Conservation (phyloP, 2,888 invertebrate genomes). For the Melinaea marsaeus region DNA sequence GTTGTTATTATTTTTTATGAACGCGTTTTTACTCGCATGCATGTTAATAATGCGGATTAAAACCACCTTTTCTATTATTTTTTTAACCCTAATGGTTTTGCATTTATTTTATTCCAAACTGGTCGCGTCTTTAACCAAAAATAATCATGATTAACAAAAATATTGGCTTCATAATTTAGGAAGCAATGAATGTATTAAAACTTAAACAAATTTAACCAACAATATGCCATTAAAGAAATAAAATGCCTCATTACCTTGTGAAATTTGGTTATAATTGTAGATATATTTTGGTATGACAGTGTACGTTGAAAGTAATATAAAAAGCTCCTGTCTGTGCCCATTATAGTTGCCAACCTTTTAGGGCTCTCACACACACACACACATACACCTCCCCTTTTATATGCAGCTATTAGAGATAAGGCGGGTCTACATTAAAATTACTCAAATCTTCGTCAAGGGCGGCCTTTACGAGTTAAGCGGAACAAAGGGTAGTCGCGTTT, state of each 20-base stretch:
- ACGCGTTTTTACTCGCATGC: too few species aligned
- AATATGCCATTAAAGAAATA: neutral
- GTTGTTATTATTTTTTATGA: too few species aligned
- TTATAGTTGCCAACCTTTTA: conserved; percentile 18
- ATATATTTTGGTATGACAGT: neutral
- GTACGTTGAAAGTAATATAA: neutral
- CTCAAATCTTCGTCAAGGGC: conserved; percentile 30
- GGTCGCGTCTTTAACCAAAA: too few species aligned
- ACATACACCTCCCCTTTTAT: conserved; percentile 24
- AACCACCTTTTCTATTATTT: too few species aligned
- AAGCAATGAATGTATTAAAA: too few species aligned
- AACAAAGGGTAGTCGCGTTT: conserved; percentile 24
- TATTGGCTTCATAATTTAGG: too few species aligned
- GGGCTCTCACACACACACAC: conserved; percentile 8
- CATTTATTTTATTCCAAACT: too few species aligned
- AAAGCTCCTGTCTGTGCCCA: conserved; percentile 11
- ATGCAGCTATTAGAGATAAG: conserved; percentile 32
- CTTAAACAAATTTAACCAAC: too few species aligned
- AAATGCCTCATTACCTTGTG: neutral
- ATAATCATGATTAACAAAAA: too few species aligned
- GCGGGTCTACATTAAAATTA: conserved; percentile 26
- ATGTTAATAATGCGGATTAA: too few species aligned
- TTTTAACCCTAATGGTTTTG: too few species aligned
- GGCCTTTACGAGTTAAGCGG: conserved; percentile 26
- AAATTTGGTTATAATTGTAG: neutral